Evolutionary conservation across 2,113 vertebrate species (phyloP).

Genomic region (Pterocles orientalis): DNA sequence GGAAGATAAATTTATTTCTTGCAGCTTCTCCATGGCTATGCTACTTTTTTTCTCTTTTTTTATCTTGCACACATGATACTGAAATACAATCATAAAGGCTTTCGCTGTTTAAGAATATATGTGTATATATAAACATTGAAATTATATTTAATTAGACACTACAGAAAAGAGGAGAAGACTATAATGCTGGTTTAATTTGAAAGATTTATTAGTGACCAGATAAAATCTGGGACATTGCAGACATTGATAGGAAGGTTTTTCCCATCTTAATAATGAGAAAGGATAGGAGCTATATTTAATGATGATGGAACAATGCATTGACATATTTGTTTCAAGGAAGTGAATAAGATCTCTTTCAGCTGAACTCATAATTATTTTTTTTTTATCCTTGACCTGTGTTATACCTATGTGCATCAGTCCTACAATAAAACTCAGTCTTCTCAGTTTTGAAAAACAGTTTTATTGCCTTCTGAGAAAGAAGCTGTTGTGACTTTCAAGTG

Average conservation of each 20-base stretch:
- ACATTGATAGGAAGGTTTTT: neutral
- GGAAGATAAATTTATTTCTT: neutral
- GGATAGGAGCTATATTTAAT: neutral
- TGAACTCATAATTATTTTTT: neutral
- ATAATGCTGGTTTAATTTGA: neutral
- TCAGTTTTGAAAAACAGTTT: neutral
- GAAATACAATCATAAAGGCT: neutral
- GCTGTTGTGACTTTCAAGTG: neutral
- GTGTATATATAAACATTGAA: neutral
- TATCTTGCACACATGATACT: neutral
- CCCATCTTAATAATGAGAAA: neutral
- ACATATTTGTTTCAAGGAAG: neutral
- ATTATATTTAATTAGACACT: neutral
- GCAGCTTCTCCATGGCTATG: neutral
- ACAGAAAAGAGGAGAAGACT: neutral
- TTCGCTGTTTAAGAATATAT: accelerated
- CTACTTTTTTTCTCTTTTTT: neutral
- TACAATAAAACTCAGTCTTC: neutral
- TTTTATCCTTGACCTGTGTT: neutral
- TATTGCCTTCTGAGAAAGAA: neutral
- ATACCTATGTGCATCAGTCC: neutral
- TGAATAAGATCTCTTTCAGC: neutral
- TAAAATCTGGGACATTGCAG: neutral
- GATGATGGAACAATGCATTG: neutral
- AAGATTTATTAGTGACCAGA: neutral